A percentile compares a stretch with the other conserved stretches of the same genome.
These are phyloP conservation scores for Micrastur ruficollis DNA, from an alignment of 2,797 vertebrate genomes.

Conservation along the genomic window DNA sequence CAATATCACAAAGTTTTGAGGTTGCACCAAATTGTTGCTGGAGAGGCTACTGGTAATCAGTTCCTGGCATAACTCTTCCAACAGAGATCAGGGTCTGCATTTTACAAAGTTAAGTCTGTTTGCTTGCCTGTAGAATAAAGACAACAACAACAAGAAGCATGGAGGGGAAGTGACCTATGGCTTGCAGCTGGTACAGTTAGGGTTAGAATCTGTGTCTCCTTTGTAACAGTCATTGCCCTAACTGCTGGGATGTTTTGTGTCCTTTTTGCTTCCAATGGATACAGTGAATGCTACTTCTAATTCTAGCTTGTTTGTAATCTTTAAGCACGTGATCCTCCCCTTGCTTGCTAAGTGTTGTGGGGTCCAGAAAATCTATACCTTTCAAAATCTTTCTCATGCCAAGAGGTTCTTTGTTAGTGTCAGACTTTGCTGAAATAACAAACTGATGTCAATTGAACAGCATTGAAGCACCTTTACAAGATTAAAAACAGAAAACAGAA, in stretches of 20 bases:
- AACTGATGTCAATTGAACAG: neutral
- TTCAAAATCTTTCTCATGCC: neutral
- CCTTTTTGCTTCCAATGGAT: neutral
- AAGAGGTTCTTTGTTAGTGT: neutral
- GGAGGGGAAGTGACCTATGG: neutral
- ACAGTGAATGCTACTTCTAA: neutral
- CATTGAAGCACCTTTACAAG: constrained; percentile 24
- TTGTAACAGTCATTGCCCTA: neutral
- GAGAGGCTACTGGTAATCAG: neutral
- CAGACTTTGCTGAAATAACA: neutral
- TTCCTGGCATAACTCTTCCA: neutral
- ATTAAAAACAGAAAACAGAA: neutral
- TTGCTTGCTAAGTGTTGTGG: neutral
- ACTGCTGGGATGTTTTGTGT: neutral
- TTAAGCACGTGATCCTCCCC: neutral
- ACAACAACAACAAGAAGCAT: neutral
- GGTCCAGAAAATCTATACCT: constrained; percentile 12
- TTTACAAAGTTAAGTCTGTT: neutral
- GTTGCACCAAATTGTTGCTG: neutral
- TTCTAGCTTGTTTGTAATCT: neutral
- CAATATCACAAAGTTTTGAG: neutral
- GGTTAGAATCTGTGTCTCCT: neutral
- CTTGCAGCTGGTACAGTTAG: neutral
- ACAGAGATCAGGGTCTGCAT: neutral
- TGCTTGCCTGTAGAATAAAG: neutral